These are phyloP conservation scores for Dinoponera quadriceps DNA, from an alignment of 1,140 invertebrate species.

Conservation along the genomic window DNA sequence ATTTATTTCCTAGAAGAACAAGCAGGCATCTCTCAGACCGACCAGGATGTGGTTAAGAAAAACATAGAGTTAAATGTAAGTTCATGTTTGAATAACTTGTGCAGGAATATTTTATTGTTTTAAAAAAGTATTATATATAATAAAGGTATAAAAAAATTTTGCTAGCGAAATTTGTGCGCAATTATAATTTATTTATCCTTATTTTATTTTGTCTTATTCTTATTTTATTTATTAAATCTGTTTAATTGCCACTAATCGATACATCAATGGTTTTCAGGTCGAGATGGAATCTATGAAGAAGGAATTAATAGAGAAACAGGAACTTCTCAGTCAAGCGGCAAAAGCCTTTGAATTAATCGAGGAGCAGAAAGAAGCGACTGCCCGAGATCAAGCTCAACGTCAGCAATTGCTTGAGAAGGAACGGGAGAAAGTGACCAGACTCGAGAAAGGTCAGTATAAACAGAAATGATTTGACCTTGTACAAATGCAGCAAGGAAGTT, in stretches of 20 bases:
- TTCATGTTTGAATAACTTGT: not conserved
- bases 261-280: constrained; percentile 85
- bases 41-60: constrained; percentile 89
- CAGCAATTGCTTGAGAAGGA: constrained; percentile 81
- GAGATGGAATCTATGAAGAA: constrained; percentile 92
- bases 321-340: constrained; percentile 92
- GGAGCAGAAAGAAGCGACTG: constrained; percentile 85
- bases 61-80: constrained; percentile 92
- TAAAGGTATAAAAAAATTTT: too few species aligned
- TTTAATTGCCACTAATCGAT: not conserved
- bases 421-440: constrained; percentile 75
- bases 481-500: not conserved
- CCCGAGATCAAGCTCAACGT: constrained; percentile 78
- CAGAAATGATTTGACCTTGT: constrained; percentile 1
- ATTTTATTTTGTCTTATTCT: not conserved
- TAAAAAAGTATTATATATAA: not conserved
- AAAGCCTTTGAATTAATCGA: constrained; percentile 91
- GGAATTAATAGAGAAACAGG: constrained; percentile 93
- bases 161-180: too few species aligned
- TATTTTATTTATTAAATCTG: not conserved
- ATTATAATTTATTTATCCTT: not conserved
- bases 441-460: constrained; percentile 78
- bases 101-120: constrained; percentile 14
- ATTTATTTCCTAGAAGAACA: constrained; percentile 96
- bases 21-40: constrained; percentile 86